Base-by-base conservation (phyloP, 2,797 vertebrate species). In the Vireo griseus region DNA sequence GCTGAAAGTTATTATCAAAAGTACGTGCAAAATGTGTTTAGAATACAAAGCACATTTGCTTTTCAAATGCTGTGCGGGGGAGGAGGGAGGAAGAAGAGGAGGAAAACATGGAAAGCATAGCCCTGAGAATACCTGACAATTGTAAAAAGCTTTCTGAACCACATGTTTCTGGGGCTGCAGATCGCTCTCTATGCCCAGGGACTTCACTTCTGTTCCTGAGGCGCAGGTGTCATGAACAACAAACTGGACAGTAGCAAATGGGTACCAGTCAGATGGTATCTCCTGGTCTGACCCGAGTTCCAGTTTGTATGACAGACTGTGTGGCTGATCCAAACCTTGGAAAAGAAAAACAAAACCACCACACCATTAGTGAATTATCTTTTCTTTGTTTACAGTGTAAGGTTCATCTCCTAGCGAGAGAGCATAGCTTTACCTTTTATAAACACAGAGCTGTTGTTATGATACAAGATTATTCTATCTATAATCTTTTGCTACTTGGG, bases 201-300 rank as follows among this genome's bases (percentile, higher is more conserved):
- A 99, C 95, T 98, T 98, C 85, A 99, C 98, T 92, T 98, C 98
- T 28, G 98, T 98, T 97, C 98, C 96, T 1, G 99, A 99, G 93
- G 98, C 98, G 15, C 98, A 98, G 4, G 98, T 97, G 15, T 98
- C 98, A 24, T 98, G 98, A 65, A 99, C 94, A n/a, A 98, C 98
- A 93, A 99, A 99, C 97, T 99, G 98, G 96, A 99, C 98, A 1
- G 98, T 98, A 88, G 99, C 98, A 91, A 99, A 99, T 4, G 99
- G 98, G 86, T 99, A 98, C 99, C 99, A 99, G 94, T 99, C 98
- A 19, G 95, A 98, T 1, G 99, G 99, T 72, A 99, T 99, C 97
- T 99, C 99, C 97, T 99, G 99, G 97, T 99, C 99, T 26, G 99
- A 99, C 47, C 99, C 99, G 21, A 99, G 98, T 93, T 99, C 99